These are phyloP conservation scores for Rhynchophorus ferrugineus DNA, from an alignment of 1,140 invertebrate species.

Conservation along the genomic window DNA sequence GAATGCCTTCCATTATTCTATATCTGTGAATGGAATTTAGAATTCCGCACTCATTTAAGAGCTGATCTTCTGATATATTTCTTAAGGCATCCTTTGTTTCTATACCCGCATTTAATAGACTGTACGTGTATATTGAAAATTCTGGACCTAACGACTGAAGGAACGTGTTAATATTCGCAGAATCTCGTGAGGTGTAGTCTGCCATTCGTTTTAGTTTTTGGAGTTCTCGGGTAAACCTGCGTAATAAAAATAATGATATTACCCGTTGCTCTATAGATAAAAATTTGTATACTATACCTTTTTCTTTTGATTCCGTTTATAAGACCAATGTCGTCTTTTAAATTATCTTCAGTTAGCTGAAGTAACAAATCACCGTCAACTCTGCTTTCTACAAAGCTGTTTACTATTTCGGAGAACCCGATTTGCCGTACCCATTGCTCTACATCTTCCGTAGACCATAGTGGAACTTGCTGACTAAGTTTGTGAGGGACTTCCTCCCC, in stretches of 20 bases:
- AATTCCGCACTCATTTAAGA: slow-evolving; percentile 84
- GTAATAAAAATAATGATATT: slow-evolving; percentile 20
- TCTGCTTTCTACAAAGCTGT: slow-evolving; percentile 80
- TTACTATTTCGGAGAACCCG: slow-evolving; percentile 79
- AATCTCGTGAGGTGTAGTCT: slow-evolving; percentile 92
- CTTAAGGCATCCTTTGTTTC: slow-evolving; percentile 72
- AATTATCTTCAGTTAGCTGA: slow-evolving; percentile 86
- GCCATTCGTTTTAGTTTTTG: slow-evolving; percentile 93
- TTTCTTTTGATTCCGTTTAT: slow-evolving; percentile 87
- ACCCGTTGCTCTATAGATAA: not conserved
- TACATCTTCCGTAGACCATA: slow-evolving; percentile 96
- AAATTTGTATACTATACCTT: slow-evolving; percentile 47
- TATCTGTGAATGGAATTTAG: slow-evolving; percentile 89
- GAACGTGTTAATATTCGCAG: slow-evolving; percentile 85
- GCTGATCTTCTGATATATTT: slow-evolving; percentile 82
- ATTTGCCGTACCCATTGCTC: slow-evolving; percentile 97
- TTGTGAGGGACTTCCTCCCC: slow-evolving; percentile 97
- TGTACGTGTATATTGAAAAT: slow-evolving; percentile 94
- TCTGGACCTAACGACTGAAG: slow-evolving; percentile 80
- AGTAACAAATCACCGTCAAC: slow-evolving; percentile 97
- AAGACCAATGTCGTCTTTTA: slow-evolving; percentile 87
- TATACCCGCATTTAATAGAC: slow-evolving; percentile 91
- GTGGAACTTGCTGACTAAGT: slow-evolving; percentile 92
- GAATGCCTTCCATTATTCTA: slow-evolving; percentile 82
- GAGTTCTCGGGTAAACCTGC: slow-evolving; percentile 88